Evolutionary conservation across 2,797 vertebrate species (phyloP).

Genomic region (Pseudomugil tenellus): DNA sequence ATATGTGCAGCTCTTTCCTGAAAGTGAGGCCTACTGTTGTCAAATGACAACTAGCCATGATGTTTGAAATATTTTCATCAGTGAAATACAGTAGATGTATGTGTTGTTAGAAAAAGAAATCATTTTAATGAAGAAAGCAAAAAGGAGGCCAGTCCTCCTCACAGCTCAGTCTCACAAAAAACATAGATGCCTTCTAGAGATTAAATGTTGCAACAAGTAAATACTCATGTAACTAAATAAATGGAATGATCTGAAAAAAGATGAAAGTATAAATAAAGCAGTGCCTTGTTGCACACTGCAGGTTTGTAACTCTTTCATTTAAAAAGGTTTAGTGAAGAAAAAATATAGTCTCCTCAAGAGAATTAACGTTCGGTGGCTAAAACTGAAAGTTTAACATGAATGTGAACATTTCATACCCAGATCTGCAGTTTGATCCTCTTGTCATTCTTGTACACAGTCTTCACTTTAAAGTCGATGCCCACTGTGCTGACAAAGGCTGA

Average conservation of each 20-base stretch:
- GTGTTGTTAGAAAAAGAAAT: constrained; percentile 48
- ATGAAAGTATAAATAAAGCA: neutral
- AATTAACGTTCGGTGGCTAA: constrained; percentile 22
- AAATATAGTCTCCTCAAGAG: too few relatives aligned
- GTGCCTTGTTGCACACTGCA: neutral
- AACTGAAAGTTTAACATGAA: constrained; percentile 23
- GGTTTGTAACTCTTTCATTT: neutral
- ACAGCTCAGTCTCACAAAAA: too few relatives aligned
- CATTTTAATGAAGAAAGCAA: too few relatives aligned
- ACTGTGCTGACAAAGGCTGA: constrained; percentile 97
- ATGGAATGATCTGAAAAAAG: neutral
- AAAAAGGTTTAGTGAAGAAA: neutral
- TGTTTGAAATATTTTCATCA: constrained; percentile 46
- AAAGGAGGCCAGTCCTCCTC: constrained; percentile 35
- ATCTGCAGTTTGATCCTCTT: constrained; percentile 98
- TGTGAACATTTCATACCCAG: constrained; percentile 82
- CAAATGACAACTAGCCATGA: constrained; percentile 28
- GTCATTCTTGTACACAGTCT: constrained; percentile 98
- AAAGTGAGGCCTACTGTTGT: neutral
- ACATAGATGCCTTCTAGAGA: constrained; percentile 17
- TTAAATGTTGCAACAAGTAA: constrained; percentile 14
- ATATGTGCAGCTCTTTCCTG: constrained; percentile 9
- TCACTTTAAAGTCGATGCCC: constrained; percentile 99
- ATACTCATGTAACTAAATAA: neutral
- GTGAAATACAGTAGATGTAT: constrained; percentile 28